These are phyloP conservation scores for Ifrita kowaldi DNA, from an alignment of 2,113 vertebrate species.

Conservation along the genomic window DNA sequence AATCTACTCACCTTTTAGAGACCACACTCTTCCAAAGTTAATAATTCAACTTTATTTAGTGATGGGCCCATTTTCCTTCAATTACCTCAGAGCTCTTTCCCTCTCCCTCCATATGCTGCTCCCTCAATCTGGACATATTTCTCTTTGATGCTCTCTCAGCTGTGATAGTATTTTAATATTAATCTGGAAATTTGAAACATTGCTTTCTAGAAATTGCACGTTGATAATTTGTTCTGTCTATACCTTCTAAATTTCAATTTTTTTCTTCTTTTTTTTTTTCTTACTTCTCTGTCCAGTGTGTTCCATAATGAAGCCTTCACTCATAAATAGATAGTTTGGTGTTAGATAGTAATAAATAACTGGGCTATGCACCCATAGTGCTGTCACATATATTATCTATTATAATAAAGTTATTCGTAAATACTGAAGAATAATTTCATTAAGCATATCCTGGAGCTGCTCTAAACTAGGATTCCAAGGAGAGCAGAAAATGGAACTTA, in stretches of 20 bases:
- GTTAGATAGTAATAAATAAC: neutral
- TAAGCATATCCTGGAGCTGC: neutral
- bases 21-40: neutral
- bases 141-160: neutral
- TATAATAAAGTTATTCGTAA: neutral
- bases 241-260: neutral
- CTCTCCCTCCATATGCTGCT: neutral
- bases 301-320: neutral
- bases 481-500: neutral
- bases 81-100: neutral
- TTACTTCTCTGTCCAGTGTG: neutral
- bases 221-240: neutral
- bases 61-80: neutral
- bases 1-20: neutral
- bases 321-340: neutral
- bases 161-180: neutral
- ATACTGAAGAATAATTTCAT: neutral
- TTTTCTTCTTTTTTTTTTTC: neutral
- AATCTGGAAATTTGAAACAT: neutral
- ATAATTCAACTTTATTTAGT: neutral
- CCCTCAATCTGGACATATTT: neutral
- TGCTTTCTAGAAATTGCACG: neutral
- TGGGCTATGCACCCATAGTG: neutral
- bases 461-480: neutral
- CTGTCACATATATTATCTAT: neutral